Conservation (phyloP, 2,797 vertebrate genomes). For the Telmatherina bonti region DNA sequence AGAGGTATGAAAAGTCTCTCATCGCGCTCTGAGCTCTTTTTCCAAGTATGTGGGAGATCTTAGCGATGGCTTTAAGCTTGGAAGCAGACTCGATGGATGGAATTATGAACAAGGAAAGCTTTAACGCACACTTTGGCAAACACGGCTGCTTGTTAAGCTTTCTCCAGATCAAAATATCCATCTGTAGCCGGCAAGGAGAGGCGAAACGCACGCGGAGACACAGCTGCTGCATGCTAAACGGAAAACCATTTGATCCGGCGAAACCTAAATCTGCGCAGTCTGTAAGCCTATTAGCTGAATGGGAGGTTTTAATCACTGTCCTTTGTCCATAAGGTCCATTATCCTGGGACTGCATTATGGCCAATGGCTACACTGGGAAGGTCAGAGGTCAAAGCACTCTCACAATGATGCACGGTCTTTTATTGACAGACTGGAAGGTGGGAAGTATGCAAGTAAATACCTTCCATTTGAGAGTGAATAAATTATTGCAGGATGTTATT, state of each 20-base stretch:
- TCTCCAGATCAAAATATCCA: slow-evolving; percentile 54
- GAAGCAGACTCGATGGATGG: slow-evolving; percentile 37
- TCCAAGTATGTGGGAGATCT: slow-evolving; percentile 6
- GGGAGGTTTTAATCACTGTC: slow-evolving; percentile 67
- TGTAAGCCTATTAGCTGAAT: slow-evolving; percentile 61
- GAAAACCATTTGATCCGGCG: slow-evolving; percentile 49
- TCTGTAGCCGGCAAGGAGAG: slow-evolving; percentile 38
- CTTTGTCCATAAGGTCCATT: slow-evolving; percentile 65
- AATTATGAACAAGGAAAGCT: slow-evolving; percentile 50
- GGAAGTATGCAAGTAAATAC: background rate
- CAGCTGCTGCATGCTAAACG: slow-evolving; percentile 59
- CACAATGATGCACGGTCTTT: slow-evolving; percentile 43
- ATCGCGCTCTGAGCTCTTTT: slow-evolving; percentile 27
- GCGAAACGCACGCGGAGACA: slow-evolving; percentile 24
- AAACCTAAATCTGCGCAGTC: slow-evolving; percentile 59
- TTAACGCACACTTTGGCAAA: slow-evolving; percentile 55
- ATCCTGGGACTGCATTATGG: slow-evolving; percentile 62
- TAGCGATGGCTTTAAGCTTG: slow-evolving; percentile 20
- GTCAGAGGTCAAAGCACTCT: slow-evolving; percentile 64
- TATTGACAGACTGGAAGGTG: slow-evolving; percentile 49
- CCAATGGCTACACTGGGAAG: slow-evolving; percentile 47
- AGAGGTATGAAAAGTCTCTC: slow-evolving; percentile 27
- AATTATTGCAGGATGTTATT: slow-evolving; percentile 8
- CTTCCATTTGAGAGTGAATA: slow-evolving; percentile 5
- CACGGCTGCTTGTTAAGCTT: slow-evolving; percentile 57